phyloP scores from a whole-genome alignment of 2,888 invertebrate genomes.

The Heterodera filipjevi region DNA sequence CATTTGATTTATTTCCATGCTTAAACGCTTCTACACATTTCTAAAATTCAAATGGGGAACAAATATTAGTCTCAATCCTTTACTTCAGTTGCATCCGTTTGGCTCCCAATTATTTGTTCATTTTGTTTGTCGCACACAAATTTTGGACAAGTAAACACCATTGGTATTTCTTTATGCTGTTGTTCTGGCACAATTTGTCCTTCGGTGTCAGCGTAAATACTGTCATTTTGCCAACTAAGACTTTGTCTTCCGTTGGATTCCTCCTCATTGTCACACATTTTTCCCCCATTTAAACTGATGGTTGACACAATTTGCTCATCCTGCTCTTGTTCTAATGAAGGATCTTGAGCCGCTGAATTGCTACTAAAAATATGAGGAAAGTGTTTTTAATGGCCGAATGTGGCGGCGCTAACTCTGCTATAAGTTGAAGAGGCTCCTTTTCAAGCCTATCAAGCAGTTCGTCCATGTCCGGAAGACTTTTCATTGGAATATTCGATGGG shows the following conservation, averaged over 20 bases:
- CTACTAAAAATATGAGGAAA: neutral
- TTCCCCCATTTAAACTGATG: neutral
- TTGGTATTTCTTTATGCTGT: neutral
- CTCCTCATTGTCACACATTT: neutral
- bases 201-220: neutral
- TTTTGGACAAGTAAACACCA: neutral
- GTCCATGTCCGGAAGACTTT: constrained; percentile 5
- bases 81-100: neutral
- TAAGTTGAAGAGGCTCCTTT: neutral
- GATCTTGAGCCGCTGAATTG: neutral
- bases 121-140: neutral
- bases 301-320: neutral
- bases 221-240: neutral
- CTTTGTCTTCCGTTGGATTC: neutral
- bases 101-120: too few species aligned
- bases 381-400: neutral
- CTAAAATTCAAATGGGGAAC: neutral
- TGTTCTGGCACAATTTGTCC: neutral
- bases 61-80: neutral
- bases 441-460: constrained; percentile 13
- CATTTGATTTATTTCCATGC: neutral
- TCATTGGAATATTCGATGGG: neutral
- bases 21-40: neutral
- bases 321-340: neutral
- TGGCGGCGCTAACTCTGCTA: neutral